Evolutionary conservation across 2,888 invertebrate species (phyloP).

Genomic region (Dendrolimus pini): DNA sequence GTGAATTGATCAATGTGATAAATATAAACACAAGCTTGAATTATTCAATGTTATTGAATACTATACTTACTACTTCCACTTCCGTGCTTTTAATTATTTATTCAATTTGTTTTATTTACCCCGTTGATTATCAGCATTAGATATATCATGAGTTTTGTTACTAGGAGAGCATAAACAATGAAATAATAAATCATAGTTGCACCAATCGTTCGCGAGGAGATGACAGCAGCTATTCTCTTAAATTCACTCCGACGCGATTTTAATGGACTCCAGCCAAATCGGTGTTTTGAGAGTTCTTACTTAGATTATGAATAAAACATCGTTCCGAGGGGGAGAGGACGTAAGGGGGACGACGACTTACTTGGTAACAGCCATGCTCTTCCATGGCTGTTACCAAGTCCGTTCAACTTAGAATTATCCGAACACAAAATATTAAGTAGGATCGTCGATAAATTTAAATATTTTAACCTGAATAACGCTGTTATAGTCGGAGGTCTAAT

Average conservation of each 20-base stretch:
- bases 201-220: slow-evolving; percentile 11
- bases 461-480: neutral
- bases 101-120: no score
- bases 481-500: no score
- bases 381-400: slow-evolving; percentile 4
- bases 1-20: no score
- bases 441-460: neutral
- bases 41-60: no score
- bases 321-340: slow-evolving; percentile 17
- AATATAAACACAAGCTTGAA: no score
- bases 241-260: slow-evolving; percentile 45
- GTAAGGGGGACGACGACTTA: slow-evolving; percentile 9
- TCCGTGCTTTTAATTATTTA: no score
- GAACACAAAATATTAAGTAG: slow-evolving; percentile 26
- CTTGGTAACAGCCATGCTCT: no score
- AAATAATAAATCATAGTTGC: neutral
- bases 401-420: slow-evolving; percentile 28
- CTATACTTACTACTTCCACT: no score
- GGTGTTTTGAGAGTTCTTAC: slow-evolving; percentile 54
- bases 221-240: slow-evolving; percentile 28
- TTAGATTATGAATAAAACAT: slow-evolving; percentile 65
- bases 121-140: no score
- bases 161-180: no score
- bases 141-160: no score
- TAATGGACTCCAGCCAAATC: slow-evolving; percentile 54